Evolutionary conservation across 2,113 vertebrate species (phyloP).

Genomic region (Cricetomys ansorgei): DNA sequence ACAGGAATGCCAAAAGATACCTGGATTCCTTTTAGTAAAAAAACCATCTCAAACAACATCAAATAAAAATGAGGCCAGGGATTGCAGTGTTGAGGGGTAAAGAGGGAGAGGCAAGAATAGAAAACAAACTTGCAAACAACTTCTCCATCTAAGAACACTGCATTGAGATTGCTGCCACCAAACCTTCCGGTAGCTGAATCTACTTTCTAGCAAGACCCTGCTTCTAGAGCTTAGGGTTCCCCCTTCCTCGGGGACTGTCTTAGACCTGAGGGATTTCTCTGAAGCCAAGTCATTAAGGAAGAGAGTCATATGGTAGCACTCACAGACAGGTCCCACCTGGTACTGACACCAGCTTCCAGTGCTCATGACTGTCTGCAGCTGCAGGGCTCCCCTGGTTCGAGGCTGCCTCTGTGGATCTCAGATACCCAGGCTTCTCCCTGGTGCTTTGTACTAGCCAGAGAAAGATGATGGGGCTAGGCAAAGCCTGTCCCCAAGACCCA

Average conservation of each 20-base stretch:
- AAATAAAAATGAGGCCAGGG: not conserved
- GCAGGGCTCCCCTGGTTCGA: not conserved
- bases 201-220: not conserved
- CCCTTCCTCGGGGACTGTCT: not conserved
- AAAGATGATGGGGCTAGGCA: not conserved
- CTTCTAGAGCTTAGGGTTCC: not conserved
- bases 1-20: not conserved
- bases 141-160: not conserved
- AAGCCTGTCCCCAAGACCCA: not conserved
- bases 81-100: not conserved
- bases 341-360: too few species aligned
- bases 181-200: not conserved
- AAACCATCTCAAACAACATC: not conserved
- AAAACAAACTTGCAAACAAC: not conserved
- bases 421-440: not conserved
- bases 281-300: not conserved
- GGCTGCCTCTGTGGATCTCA: not conserved
- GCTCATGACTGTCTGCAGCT: not conserved
- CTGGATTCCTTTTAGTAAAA: not conserved
- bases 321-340: not conserved
- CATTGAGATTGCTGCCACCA: not conserved
- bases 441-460: not conserved
- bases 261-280: not conserved
- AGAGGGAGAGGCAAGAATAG: not conserved
- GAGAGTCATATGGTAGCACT: not conserved